Base-by-base conservation (phyloP, 2,888 invertebrate genomes). In the Agrochola litura region DNA sequence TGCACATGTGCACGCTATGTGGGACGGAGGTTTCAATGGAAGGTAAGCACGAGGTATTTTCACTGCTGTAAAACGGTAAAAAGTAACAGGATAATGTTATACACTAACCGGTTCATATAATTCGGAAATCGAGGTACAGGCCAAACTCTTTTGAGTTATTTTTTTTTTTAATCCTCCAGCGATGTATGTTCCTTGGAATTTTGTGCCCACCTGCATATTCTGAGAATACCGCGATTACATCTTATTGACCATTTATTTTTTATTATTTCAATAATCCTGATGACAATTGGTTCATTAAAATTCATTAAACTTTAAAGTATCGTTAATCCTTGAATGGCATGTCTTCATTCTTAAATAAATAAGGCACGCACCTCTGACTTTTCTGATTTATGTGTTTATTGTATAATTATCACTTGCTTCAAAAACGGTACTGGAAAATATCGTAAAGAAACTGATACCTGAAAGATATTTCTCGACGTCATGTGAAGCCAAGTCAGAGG, bases 61-160 rank as follows among this genome's bases (percentile, higher is more conserved):
- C 86, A 84, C 80, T 89, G 87, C 84, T 85, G 87, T 74, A 87
- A 89, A 95, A 95, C 95, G 95, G 95, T 95, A 95, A 95, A 87
- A 95, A 93, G 90, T 94, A 95, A 95, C 95, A 94, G 94, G 93
- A 93, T 93, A 91, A 92, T 88, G 86, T 89, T 90, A 88, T 89
- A 86, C 88, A 82, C 73, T 86, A 93, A 95, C 95, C 93, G 93
- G 95, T 95, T 88, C 77, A 80, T 81, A 90, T 90, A 91, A 93
- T 95, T 95, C 91, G 92, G 90, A 92, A 93, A 94, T 90, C 89
- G 87, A 89, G 88, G 85, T 84, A 83, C 83, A 73, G 81, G 81
- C 83, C 82, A 86, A 89, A 88, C 82, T 82, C 85, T 85, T 86
- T 64, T 68, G 60, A 68, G 58, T 60, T 83, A 85, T 89, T 79